phyloP scores from a whole-genome alignment of 2,113 vertebrate genomes.

The Erythrocercus mccallii region DNA sequence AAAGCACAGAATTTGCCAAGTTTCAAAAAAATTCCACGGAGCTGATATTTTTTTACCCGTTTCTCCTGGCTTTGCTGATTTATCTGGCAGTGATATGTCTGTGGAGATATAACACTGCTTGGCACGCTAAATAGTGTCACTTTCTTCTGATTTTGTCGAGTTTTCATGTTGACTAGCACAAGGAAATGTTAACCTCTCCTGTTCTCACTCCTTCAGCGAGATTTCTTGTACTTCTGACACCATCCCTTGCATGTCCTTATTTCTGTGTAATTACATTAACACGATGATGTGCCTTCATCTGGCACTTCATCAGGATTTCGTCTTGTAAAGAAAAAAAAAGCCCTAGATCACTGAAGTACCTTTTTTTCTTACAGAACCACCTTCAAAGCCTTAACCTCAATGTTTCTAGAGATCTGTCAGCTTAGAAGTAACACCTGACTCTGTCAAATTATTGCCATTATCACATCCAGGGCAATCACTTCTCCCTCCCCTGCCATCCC shows the following conservation, averaged over 20 bases:
- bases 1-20: not conserved
- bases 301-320: slow-evolving; percentile 59
- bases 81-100: not conserved
- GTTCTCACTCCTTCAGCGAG: slow-evolving; percentile 33
- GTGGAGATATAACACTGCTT: slow-evolving; percentile 2
- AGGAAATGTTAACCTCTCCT: slow-evolving; percentile 49
- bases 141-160: slow-evolving; percentile 27
- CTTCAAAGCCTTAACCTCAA: slow-evolving; percentile 67
- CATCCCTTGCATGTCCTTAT: slow-evolving; percentile 40
- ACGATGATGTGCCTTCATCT: slow-evolving; percentile 52
- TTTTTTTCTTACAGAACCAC: slow-evolving; percentile 16
- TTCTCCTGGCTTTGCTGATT: not conserved
- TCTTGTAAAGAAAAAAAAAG: slow-evolving; percentile 31
- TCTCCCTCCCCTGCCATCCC: slow-evolving; percentile 4
- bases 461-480: slow-evolving; percentile 53
- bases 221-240: slow-evolving; percentile 64
- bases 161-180: slow-evolving; percentile 31
- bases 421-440: slow-evolving; percentile 45
- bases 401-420: slow-evolving; percentile 59
- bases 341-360: slow-evolving; percentile 29
- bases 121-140: not conserved
- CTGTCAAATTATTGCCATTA: slow-evolving; percentile 42
- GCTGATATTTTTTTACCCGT: not conserved
- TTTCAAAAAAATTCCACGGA: not conserved
- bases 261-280: slow-evolving; percentile 73